Evolutionary conservation across 2,797 vertebrate genomes (phyloP), one percentile per base, ranked within the genome.

Genomic region (Petrocephalus schoutedeni): DNA sequence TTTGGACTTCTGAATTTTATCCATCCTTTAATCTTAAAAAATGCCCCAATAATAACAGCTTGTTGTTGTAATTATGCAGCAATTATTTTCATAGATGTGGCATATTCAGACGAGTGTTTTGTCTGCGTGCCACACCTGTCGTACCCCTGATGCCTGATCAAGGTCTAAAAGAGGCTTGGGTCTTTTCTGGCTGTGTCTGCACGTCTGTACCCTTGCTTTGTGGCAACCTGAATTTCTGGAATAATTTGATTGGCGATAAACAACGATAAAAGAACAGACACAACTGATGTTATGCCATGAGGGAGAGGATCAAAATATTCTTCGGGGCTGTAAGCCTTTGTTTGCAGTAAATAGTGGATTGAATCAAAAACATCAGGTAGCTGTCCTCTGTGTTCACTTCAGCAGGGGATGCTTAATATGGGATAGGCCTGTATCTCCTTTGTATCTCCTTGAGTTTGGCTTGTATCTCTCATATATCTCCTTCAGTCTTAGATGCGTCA

Each of bases 381-480:
- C 87, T 58, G 54, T 82, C 53, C 21, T 80, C 54, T 45, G 32
- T 45, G 28, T 57, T n/a, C 23, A 10, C 45, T 21, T 74, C 51
- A 49, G 36, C 3, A 5, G 16, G 71, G 14, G 41, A n/a, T 6
- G 9, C 51, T 32, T 57, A 57, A 16, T 41, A 32, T 5, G 19
- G 28, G 32, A 80, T 21, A 45, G 64, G 7, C 19, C 92, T 93
- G 93, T 92, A 91, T 92, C 89, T 89, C 91, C 91, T 45, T 45
- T 45, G 41, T 45, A 45, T 45, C 41, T 45, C 41, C 41, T 45
- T 45, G 41, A 45, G 41, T 45, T 45, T 93, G 93, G 41, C 4
- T 45, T 93, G 93, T 92, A 91, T 92, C 89, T 89, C 91, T 91
- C 41, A 4, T 45, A 4, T 45, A 67, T 91, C 90, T 92, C 88